A percentile compares a stretch with the other conserved stretches of the same genome.
phyloP scores from a whole-genome alignment of 2,113 vertebrate genomes.

The Solenodon paradoxus region DNA sequence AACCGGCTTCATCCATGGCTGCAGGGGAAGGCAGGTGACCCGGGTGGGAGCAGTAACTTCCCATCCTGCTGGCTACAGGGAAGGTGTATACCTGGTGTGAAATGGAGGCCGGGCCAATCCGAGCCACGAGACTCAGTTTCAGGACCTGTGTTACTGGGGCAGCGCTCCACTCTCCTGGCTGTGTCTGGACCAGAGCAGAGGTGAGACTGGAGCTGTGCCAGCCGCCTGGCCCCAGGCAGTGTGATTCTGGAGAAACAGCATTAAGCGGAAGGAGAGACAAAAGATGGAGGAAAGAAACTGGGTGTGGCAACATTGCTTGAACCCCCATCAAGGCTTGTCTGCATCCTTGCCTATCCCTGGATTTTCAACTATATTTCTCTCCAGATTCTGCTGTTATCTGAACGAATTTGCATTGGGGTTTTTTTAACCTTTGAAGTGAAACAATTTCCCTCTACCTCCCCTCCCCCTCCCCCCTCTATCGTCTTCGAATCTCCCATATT shows the following conservation, averaged over 20 bases:
- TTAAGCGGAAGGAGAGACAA: neutral
- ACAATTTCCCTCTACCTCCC: too few species aligned
- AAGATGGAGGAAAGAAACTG: neutral
- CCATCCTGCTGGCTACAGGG: neutral
- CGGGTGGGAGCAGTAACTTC: neutral
- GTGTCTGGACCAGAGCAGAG: neutral
- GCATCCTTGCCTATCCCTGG: neutral
- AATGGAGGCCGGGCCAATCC: neutral
- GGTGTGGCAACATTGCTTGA: neutral
- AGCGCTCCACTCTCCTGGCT: neutral
- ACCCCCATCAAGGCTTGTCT: neutral
- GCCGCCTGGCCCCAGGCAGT: rapidly evolving
- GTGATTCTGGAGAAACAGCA: neutral
- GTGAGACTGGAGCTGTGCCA: neutral
- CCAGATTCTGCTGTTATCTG: neutral
- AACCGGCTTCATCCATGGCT: neutral
- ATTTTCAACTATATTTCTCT: neutral
- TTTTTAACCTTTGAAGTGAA: neutral
- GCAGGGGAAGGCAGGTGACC: neutral
- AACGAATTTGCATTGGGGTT: neutral
- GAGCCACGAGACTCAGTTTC: neutral
- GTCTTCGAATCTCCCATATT: neutral
- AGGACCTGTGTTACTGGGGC: neutral
- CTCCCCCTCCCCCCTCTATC: too few species aligned
- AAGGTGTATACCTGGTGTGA: neutral